Evolutionary conservation across 2,888 invertebrate species (phyloP).

Genomic region (Cheilosia urbana): DNA sequence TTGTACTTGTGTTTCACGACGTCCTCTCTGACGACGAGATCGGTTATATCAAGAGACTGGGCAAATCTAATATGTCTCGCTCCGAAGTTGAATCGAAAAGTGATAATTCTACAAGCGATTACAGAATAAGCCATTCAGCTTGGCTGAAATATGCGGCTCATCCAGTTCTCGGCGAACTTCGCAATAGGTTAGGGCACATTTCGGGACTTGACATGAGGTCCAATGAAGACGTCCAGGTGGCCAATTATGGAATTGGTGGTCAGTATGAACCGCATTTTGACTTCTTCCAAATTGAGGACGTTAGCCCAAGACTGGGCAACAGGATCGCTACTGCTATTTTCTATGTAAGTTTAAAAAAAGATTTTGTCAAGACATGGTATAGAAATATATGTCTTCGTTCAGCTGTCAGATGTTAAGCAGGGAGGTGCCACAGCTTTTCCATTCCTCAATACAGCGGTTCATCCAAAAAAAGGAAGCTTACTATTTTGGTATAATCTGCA

Average conservation of each 20-base stretch:
- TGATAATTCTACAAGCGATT: conserved; percentile 84
- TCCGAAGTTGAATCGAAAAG: conserved; percentile 90
- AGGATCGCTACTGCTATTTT: conserved; percentile 97
- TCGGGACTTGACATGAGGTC: conserved; percentile 86
- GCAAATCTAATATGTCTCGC: conserved; percentile 84
- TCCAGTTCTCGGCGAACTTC: conserved; percentile 80
- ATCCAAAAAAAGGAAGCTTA: conserved; percentile 90
- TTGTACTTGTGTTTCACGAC: conserved; percentile 85
- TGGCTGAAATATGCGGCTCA: conserved; percentile 82
- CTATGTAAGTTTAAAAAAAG: conserved; percentile 89
- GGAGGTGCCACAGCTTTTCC: conserved; percentile 99
- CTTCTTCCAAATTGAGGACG: conserved; percentile 84
- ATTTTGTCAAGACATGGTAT: conserved; percentile 68
- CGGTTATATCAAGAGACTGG: conserved; percentile 84
- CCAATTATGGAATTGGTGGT: conserved; percentile 89
- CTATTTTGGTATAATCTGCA: conserved; percentile 82
- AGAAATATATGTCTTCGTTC: conserved; percentile 80
- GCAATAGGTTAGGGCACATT: conserved; percentile 86
- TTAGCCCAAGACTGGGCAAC: conserved; percentile 87
- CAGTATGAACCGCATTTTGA: conserved; percentile 88
- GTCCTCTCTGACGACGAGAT: conserved; percentile 85
- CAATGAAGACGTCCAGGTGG: conserved; percentile 87
- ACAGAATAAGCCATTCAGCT: conserved; percentile 88
- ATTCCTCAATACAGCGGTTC: conserved; percentile 91
- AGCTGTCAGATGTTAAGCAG: conserved; percentile 98